Evolutionary conservation across 2,888 invertebrate genomes (phyloP).

Genomic region (Drosophila ochracea): DNA sequence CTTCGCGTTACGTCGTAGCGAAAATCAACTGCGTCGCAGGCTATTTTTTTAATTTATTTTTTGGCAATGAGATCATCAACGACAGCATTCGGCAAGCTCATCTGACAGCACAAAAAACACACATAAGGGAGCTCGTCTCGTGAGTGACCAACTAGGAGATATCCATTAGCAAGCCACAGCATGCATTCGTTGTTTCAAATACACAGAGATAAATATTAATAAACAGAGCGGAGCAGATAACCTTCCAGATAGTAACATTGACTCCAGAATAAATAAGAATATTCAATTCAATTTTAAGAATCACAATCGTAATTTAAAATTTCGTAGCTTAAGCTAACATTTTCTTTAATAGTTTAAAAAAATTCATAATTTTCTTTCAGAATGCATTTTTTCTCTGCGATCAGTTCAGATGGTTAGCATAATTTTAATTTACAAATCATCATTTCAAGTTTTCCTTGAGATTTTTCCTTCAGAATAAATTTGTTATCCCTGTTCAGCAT

Average conservation of each 20-base stretch:
- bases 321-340: not conserved
- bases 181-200: not conserved
- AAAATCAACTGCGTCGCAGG: slow-evolving; percentile 58
- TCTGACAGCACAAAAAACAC: not conserved
- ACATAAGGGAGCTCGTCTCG: not conserved
- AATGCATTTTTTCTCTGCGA: not conserved
- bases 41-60: not conserved
- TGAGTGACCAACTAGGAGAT: not conserved
- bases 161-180: not conserved
- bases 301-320: not conserved
- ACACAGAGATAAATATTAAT: not conserved
- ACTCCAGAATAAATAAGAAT: not conserved
- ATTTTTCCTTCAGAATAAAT: not conserved
- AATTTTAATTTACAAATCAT: not conserved
- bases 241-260: not conserved
- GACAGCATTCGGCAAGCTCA: slow-evolving; percentile 5
- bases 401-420: not conserved
- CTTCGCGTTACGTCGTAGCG: slow-evolving; percentile 30
- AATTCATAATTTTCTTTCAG: not conserved
- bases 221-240: not conserved
- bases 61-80: slow-evolving; percentile 34
- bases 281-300: not conserved
- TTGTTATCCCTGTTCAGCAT: not conserved
- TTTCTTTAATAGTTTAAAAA: no score
- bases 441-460: not conserved